phyloP scores from a whole-genome alignment of 2,113 vertebrate genomes.

The Mustela nigripes region DNA sequence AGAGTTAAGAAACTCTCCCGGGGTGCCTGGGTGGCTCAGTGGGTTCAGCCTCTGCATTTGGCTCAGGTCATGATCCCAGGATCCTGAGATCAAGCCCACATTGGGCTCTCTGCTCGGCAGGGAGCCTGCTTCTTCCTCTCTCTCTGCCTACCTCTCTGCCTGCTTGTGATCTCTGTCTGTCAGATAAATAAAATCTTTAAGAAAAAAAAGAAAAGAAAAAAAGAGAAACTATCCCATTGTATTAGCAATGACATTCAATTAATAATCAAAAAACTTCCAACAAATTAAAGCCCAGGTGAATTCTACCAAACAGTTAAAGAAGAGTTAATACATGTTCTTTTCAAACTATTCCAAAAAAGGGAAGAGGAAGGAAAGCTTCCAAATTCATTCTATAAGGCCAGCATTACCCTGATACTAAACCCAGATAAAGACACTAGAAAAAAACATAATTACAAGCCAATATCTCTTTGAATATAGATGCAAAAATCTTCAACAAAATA shows the following conservation, averaged over 20 bases:
- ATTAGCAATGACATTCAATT: not conserved
- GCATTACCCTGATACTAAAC: not conserved
- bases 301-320: not conserved
- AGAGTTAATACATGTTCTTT: not conserved
- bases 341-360: not conserved
- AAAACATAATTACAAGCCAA: not conserved
- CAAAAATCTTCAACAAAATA: not conserved
- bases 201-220: too few species aligned
- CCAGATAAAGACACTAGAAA: not conserved
- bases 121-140: too few species aligned
- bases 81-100: too few species aligned
- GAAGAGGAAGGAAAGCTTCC: not conserved
- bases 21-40: too few species aligned
- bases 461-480: not conserved
- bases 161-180: too few species aligned
- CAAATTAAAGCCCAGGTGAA: not conserved
- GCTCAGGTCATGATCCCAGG: too few species aligned
- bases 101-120: too few species aligned
- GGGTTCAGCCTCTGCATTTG: too few species aligned
- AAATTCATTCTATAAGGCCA: not conserved
- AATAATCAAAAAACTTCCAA: not conserved
- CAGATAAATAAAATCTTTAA: too few species aligned
- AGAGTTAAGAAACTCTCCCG: not conserved
- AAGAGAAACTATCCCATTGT: not conserved
- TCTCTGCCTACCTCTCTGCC: too few species aligned